Percentiles rank a stretch among this genome's conserved stretches.
Conservation (phyloP, 2,797 vertebrate species). For the Dipus sagitta region DNA sequence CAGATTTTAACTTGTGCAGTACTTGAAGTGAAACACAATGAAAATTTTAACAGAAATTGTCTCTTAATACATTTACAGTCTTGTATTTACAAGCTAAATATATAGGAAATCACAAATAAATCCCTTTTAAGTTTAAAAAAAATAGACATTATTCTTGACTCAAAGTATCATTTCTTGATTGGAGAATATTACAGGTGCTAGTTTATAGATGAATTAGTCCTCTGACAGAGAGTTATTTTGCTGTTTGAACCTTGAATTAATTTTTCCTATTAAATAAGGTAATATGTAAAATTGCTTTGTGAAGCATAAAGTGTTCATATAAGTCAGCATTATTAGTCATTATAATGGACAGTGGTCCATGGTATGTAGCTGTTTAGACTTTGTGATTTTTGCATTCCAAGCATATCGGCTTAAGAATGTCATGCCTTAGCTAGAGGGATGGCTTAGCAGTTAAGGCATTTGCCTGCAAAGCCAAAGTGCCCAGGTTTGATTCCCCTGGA, state of each 20-base stretch:
- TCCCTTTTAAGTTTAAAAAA: too few relatives aligned
- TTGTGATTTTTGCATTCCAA: neutral
- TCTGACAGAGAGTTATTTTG: neutral
- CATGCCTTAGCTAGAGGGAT: too few relatives aligned
- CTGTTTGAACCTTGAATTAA: slow-evolving; percentile 6
- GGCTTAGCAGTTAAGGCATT: too few relatives aligned
- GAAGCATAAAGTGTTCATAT: slow-evolving; percentile 1
- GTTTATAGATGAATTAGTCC: neutral
- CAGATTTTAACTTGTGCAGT: too few relatives aligned
- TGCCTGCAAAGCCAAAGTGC: too few relatives aligned
- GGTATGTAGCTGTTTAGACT: neutral
- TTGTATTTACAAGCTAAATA: too few relatives aligned
- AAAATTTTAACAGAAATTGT: too few relatives aligned
- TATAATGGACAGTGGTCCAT: neutral
- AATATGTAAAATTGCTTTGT: slow-evolving; percentile 4
- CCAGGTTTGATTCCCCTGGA: too few relatives aligned
- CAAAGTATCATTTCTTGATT: neutral
- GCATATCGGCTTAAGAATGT: neutral
- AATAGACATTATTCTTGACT: neutral
- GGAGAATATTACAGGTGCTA: neutral
- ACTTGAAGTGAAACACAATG: too few relatives aligned
- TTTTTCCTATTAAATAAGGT: slow-evolving; percentile 38
- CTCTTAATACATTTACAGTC: too few relatives aligned
- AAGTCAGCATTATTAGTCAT: neutral
- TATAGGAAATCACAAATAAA: too few relatives aligned